phyloP scores from a whole-genome alignment of 2,888 invertebrate genomes.

The Agrotis clavis region DNA sequence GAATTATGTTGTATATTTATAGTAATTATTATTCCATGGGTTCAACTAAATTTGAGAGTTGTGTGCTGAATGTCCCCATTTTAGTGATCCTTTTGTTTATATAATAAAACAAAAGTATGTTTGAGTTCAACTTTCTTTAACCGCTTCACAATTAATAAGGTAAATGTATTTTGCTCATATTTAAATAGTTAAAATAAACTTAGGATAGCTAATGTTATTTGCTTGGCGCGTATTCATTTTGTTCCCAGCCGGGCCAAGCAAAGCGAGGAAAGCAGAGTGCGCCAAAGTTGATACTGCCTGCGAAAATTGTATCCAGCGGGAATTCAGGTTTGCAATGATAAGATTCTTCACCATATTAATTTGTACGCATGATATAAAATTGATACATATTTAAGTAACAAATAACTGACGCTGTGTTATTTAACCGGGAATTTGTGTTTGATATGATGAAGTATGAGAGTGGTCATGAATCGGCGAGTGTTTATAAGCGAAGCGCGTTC shows the following conservation, averaged over 20 bases:
- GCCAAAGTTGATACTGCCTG: conserved; percentile 74
- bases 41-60: neutral
- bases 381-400: conserved; percentile 59
- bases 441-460: conserved; percentile 49
- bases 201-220: conserved; percentile 75
- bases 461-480: conserved; percentile 62
- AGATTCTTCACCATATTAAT: conserved; percentile 70
- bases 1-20: neutral
- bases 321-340: conserved; percentile 83
- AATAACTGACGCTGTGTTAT: conserved; percentile 46
- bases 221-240: conserved; percentile 87
- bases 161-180: conserved; percentile 38
- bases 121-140: conserved; percentile 15
- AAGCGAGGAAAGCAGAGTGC: conserved; percentile 77
- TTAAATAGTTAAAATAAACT: conserved; percentile 37
- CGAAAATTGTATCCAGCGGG: conserved; percentile 79
- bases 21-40: too few relatives aligned
- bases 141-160: conserved; percentile 26
- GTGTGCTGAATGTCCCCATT: neutral
- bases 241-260: conserved; percentile 86
- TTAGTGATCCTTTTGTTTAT: conserved; percentile 14
- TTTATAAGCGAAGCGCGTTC: conserved; percentile 63
- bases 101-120: neutral
- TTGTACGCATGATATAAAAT: conserved; percentile 73
- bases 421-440: conserved; percentile 37